Evolutionary conservation across 2,888 invertebrate species (phyloP), one percentile per base, ranked within the genome.

Genomic region (Habroteleia sp.): DNA sequence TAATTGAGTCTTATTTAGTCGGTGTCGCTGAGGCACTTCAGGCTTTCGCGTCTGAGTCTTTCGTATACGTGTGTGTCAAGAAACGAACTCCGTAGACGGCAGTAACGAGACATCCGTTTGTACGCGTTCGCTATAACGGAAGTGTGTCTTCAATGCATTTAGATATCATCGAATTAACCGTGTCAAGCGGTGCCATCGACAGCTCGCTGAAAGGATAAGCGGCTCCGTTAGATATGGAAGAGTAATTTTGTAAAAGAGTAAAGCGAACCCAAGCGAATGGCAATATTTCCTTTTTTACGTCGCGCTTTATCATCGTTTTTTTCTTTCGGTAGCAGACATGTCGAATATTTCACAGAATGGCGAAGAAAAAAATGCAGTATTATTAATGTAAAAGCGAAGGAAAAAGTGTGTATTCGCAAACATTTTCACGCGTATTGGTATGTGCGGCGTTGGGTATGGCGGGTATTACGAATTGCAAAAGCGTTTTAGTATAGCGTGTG

Each of bases 141-240:
- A 39, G 46, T 37, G 48, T 56, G 50, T 29, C 33, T 60, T 42
- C 42, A 17, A 42, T 29, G 33, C 42, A 54, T 60, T 56, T 58
- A 20, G 42, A 60, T 60, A 50, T 44, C 50, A 69, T 69, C 69
- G 69, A 60, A 69, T 69, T 50, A 69, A 60, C 69, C 33, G 13
- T 17, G 60, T 35, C 42, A 35, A 39, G 42, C 13, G 16, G 27
- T 20, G 11, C 10, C 31, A 68, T 50, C 58, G 58, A 42, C 58
- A 33, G 4, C 33, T 50, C 17, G 23, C 33, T 68, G 58, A 69
- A 60, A 42, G 33, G 23, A 8, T 44, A 37, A 42, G 7, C 29
- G 33, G 16, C 11, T 23, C 1, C 42, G 44, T 17, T 14, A 48
- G 42, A 25, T 37, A 54, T 60, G 35, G 20, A 29, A 44, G 60